Percentiles rank a stretch among this genome's conserved stretches.
Conservation (phyloP, 2,113 vertebrate genomes). For the Zosterops lateralis region DNA sequence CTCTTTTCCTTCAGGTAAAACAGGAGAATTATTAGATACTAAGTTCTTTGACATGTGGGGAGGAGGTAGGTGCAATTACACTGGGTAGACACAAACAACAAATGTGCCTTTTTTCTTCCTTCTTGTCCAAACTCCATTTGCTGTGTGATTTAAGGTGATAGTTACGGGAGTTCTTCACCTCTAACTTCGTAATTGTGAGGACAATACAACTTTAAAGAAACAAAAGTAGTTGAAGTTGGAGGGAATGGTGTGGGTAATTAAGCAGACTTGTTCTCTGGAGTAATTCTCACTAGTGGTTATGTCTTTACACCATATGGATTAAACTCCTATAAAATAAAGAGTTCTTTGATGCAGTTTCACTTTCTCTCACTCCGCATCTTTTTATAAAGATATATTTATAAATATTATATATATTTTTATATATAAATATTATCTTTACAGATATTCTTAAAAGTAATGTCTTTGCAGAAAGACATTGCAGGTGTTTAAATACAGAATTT, state of each 20-base stretch:
- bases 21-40: constrained; percentile 79
- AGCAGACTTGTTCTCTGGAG: not conserved
- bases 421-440: not conserved
- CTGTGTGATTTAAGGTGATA: not conserved
- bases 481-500: not conserved
- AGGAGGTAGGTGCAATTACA: constrained; percentile 81
- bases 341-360: not conserved
- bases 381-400: not conserved
- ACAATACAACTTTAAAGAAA: not conserved
- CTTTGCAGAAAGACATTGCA: not conserved
- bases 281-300: not conserved
- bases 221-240: not conserved
- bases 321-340: not conserved
- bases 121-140: not conserved
- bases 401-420: not conserved
- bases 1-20: constrained; percentile 79
- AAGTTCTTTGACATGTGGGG: constrained; percentile 92
- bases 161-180: not conserved
- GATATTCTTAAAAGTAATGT: not conserved
- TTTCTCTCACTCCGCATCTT: not conserved
- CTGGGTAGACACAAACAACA: not conserved
- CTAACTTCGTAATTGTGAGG: not conserved
- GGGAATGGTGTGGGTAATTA: not conserved
- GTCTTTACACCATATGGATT: not conserved
- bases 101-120: not conserved